Conservation (phyloP, 1,140 invertebrate species). For the Heliconius eleuchia region DNA sequence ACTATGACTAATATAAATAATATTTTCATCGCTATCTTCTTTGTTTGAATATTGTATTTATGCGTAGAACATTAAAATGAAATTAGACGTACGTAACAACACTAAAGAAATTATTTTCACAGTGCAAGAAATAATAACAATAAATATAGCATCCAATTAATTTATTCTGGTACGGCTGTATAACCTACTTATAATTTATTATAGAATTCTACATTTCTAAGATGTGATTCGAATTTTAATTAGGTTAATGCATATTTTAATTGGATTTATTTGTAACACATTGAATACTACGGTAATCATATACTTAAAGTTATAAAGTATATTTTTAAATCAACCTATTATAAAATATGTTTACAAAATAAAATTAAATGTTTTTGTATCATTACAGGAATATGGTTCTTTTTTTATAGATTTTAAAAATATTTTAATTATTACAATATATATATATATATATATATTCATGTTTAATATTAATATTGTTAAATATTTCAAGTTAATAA, state of each 20-base stretch:
- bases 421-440: too few species aligned
- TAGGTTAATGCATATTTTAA: slow-evolving; percentile 3
- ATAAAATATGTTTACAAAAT: too few species aligned
- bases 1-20: neutral
- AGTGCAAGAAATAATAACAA: neutral
- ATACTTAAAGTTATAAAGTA: too few species aligned
- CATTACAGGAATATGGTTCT: too few species aligned
- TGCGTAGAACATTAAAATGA: slow-evolving; percentile 12
- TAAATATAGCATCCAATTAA: neutral
- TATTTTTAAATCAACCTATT: too few species aligned
- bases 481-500: too few species aligned
- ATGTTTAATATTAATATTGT: too few species aligned
- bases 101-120: neutral
- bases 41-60: slow-evolving; percentile 38
- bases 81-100: neutral
- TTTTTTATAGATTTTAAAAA: too few species aligned
- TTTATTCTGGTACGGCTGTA: too few species aligned
- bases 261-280: neutral
- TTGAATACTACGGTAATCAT: neutral
- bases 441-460: too few species aligned
- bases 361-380: too few species aligned
- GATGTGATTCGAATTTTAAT: neutral
- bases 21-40: slow-evolving; percentile 38
- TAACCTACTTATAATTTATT: neutral
- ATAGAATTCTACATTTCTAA: neutral